Percentiles rank a stretch among this genome's conserved stretches.
Conservation (phyloP, 2,888 invertebrate species). For the Cecidostiba fungosa region DNA sequence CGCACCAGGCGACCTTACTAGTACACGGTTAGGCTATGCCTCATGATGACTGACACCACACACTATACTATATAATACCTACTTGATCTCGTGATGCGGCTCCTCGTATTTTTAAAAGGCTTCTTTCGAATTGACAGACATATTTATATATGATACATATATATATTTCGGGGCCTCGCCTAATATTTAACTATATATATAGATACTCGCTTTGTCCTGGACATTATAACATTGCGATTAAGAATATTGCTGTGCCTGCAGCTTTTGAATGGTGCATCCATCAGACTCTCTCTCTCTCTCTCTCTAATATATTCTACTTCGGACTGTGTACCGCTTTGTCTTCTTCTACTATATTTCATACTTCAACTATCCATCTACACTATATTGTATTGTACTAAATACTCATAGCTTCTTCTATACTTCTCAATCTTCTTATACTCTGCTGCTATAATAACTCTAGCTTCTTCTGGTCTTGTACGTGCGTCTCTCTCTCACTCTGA, state of each 20-base stretch:
- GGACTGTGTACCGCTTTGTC: neutral
- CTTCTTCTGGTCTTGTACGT: neutral
- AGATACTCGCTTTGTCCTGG: constrained; percentile 6
- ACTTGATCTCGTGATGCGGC: neutral
- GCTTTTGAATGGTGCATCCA: constrained; percentile 54
- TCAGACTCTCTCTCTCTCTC: constrained; percentile 38
- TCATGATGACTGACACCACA: constrained; percentile 27
- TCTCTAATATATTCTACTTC: neutral
- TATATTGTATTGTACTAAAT: neutral
- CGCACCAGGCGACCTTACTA: constrained; percentile 81
- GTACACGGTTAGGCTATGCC: constrained; percentile 83
- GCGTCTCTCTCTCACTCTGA: neutral
- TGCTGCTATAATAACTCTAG: neutral
- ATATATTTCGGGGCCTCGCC: neutral
- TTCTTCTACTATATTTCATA: constrained; percentile 24
- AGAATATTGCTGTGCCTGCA: constrained; percentile 31
- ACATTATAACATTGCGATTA: constrained; percentile 2
- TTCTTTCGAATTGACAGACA: neutral
- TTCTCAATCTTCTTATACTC: constrained; percentile 3
- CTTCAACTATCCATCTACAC: neutral
- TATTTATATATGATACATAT: neutral
- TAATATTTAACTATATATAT: neutral
- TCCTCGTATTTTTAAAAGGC: constrained; percentile 1
- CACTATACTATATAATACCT: neutral
- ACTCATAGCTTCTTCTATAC: neutral